phyloP scores from a whole-genome alignment of 2,888 invertebrate genomes.

The Panzeria rudis region DNA sequence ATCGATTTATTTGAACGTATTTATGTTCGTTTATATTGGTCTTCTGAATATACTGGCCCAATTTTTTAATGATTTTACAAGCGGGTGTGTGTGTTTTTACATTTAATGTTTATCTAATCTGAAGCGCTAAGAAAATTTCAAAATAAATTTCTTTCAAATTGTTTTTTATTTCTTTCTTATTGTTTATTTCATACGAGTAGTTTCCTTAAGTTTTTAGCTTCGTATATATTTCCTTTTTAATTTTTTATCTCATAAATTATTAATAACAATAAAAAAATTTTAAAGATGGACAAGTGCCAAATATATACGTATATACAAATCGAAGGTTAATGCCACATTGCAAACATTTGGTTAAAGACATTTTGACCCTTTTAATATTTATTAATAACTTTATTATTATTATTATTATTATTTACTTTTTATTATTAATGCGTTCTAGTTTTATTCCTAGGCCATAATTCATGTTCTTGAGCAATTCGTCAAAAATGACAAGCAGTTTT shows the following conservation, averaged over 20 bases:
- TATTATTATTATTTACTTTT: neutral
- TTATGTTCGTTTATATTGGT: too few species aligned
- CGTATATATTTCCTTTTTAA: neutral
- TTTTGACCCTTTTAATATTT: constrained; percentile 25
- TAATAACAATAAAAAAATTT: neutral
- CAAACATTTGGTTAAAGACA: constrained; percentile 2
- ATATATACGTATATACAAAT: neutral
- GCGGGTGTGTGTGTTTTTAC: neutral
- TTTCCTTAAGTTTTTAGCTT: neutral
- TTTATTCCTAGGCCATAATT: neutral
- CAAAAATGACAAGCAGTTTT: constrained; percentile 2
- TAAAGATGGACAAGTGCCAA: constrained; percentile 48
- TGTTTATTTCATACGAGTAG: neutral
- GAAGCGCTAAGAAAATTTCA: neutral
- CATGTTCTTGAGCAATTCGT: constrained; percentile 3
- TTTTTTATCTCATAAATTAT: neutral
- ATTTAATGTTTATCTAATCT: neutral
- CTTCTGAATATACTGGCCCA: too few species aligned
- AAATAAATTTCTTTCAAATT: neutral
- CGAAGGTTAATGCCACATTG: constrained; percentile 27
- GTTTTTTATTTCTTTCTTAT: neutral
- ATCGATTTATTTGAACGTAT: too few species aligned
- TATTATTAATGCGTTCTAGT: constrained; percentile 11
- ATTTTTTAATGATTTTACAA: too few species aligned
- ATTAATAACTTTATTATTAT: constrained; percentile 9